Base-by-base conservation (phyloP, 2,113 vertebrate species). In the Mastomys coucha region DNA sequence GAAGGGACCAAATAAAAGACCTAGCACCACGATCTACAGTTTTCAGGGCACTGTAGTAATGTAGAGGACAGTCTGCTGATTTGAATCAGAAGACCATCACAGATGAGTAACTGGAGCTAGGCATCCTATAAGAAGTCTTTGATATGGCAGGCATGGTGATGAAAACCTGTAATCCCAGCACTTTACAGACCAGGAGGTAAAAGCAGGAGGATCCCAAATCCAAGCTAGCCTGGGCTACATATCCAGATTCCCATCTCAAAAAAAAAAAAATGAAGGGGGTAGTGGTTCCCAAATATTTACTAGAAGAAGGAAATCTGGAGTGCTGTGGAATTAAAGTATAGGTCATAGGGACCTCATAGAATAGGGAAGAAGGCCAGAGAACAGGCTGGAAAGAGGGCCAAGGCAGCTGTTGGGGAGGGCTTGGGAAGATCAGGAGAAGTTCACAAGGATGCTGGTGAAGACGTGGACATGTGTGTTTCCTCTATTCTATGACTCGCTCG, bases 251-350 rank as follows among this genome's bases (percentile, higher is more conserved):
- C 63, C 6, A 33, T 56, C 77, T 56, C 24, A 45, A 82, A 42
- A 69, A 39, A 49, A 75, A 77, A 45, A 72, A 33, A 56, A 26
- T 1, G 20, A 5, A 7, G 65, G 24, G 26, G 31, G 31, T 13
- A 31, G 31, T 1, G 31, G 26, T 16, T 86, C 91, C 19, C 3
- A 28, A 73, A 78, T 80, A 90, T 53, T 31, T 86, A 39, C 82
- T 69, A 20, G 88, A 26, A 93, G 65, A 95, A 96, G n/a, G 33
- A 73, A 63, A 96, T 49, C n/a, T 76, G 39, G 81, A 33, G 28
- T 8, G 13, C 42, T 76, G 26, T 88, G 58, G 24, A 13, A 19
- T 77, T 77, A 2, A 19, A 92, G 3, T 22, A 19, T 70, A 70
- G 7, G 42, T 67, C 88, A 28, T 51, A 49, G n/a, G 49, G 91